Conservation (phyloP, 2,888 invertebrate genomes). For the Eueremaeus valkanovi region DNA sequence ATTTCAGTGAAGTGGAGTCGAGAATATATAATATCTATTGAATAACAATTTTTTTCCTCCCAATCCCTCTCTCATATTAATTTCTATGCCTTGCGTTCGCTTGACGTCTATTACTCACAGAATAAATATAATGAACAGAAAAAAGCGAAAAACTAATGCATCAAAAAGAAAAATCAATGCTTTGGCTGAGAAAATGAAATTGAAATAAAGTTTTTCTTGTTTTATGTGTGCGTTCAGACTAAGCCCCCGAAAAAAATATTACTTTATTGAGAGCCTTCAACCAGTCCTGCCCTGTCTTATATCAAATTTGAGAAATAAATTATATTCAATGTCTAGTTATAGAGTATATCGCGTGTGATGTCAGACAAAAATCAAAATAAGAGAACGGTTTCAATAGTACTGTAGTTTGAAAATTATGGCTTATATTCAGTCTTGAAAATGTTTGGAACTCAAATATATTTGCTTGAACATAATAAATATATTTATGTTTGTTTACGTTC, state of each 20-base stretch:
- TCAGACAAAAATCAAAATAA: slow-evolving; percentile 12
- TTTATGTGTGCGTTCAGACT: not conserved
- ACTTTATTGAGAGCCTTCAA: slow-evolving; percentile 13
- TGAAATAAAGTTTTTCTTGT: not conserved
- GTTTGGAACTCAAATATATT: no score
- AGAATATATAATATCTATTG: not conserved
- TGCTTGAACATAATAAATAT: no score
- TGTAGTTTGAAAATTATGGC: no score
- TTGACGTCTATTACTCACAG: not conserved
- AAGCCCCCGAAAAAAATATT: no score
- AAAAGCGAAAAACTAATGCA: not conserved
- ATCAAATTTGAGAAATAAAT: slow-evolving; percentile 19
- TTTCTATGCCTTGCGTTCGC: not conserved
- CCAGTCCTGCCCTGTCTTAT: slow-evolving; percentile 17
- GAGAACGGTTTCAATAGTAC: no score
- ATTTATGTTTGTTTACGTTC: no score
- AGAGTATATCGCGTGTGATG: slow-evolving; percentile 4
- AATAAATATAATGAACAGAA: not conserved
- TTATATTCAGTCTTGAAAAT: no score
- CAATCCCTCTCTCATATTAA: no score
- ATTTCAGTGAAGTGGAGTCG: not conserved
- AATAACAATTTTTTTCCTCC: not conserved
- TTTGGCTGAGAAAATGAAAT: not conserved
- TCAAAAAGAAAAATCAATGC: not conserved
- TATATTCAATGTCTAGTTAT: slow-evolving; percentile 16